Base-by-base conservation (phyloP, 2,797 vertebrate genomes). In the Sitta carolinensis region DNA sequence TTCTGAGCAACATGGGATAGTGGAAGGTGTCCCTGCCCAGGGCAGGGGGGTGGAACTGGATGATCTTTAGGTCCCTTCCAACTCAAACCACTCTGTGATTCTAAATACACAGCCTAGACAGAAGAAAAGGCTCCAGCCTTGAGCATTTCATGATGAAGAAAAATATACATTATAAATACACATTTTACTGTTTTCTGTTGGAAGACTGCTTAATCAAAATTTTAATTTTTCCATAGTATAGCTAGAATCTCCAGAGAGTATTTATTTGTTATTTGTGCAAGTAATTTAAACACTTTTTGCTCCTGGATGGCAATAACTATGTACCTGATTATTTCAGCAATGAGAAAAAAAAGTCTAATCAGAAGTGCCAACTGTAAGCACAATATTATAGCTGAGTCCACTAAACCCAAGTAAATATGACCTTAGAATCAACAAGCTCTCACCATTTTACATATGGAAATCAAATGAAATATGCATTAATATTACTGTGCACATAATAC, bases 131-230 rank as follows among this genome's bases (percentile, higher is more conserved):
- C 55, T 87, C 26, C 62, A 84, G 34, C 21, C 25, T 58, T n/a
- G 42, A 84, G 63, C 14, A 42, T 30, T 69, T 54, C 6, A 57
- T 7, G 23, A 29, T 55, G 25, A 16, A 69, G 36, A 54, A 10
- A 61, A 51, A 7, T 14, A 9, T 13, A 30, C 7, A 21, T 13
- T 47, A 57, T 2, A 9, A 91, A 70, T 10, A 29, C 0, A 0
- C 45, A 50, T 50, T 42, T 34, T 42, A 13, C 7, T 58, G 6
- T 36, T 80, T 72, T 83, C 61, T 68, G 27, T 43, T 84, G 48
- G 74, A 77, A 80, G 40, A 3, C 34, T 58, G 8, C 19, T 40
- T 51, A 20, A 69, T 42, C 17, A 29, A 59, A 42, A 30, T 27
- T 42, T 42, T 30, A 10, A 3, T 45, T 84, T 77, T 69, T 64